These are phyloP conservation scores for Sander vitreus DNA, from an alignment of 2,113 vertebrate genomes.

Conservation along the genomic window DNA sequence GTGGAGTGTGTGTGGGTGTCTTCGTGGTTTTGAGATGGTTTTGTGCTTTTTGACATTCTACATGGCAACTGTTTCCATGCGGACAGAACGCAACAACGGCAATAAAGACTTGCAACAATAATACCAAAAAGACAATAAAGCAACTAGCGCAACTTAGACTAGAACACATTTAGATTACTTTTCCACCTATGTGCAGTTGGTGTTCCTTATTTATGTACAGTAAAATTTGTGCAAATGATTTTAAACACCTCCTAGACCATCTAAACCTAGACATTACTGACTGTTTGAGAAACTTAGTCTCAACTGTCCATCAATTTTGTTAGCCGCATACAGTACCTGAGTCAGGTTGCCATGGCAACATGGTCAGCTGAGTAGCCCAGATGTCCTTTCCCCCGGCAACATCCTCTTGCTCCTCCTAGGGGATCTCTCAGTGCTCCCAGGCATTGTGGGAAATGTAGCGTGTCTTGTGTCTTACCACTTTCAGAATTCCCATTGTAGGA, in stretches of 20 bases:
- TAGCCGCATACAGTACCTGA: background rate
- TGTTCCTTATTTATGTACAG: background rate
- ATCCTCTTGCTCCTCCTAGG: background rate
- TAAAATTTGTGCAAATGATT: background rate
- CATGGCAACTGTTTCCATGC: slow-evolving; percentile 75
- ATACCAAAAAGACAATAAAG: background rate
- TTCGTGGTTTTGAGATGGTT: slow-evolving; percentile 63
- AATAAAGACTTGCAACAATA: background rate
- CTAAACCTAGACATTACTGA: background rate
- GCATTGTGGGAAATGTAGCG: slow-evolving; percentile 24
- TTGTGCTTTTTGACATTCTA: slow-evolving; percentile 66
- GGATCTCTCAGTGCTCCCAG: background rate
- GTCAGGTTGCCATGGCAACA: slow-evolving; percentile 25
- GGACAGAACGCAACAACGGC: slow-evolving; percentile 38
- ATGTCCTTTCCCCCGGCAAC: slow-evolving; percentile 30
- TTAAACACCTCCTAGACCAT: background rate
- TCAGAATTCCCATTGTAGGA: background rate
- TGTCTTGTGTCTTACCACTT: background rate
- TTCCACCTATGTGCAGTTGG: background rate
- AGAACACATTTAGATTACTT: background rate
- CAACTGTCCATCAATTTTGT: background rate
- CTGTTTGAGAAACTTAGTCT: background rate
- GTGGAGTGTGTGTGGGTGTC: slow-evolving; percentile 72
- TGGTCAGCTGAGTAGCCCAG: slow-evolving; percentile 23
- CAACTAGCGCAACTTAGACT: background rate